Evolutionary conservation across 2,888 invertebrate species (phyloP).

Genomic region (Microctonus aethiopoides): DNA sequence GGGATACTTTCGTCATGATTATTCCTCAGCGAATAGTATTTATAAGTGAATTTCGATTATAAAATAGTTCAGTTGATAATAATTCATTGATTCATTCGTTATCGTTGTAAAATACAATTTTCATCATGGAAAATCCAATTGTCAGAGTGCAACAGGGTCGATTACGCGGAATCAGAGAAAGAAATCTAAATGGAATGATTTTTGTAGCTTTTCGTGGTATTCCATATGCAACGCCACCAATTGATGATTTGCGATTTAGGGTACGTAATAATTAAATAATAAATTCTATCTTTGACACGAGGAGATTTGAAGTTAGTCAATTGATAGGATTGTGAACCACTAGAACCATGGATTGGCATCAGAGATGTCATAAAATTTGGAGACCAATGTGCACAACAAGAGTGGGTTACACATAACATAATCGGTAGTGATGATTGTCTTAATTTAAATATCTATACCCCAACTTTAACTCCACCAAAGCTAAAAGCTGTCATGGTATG

Average conservation of each 20-base stretch:
- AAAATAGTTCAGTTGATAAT: too few species aligned
- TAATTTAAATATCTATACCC: conserved; percentile 55
- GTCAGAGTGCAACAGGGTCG: conserved; percentile 36
- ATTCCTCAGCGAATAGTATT: too few species aligned
- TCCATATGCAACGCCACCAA: conserved; percentile 47
- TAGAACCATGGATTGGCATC: conserved; percentile 50
- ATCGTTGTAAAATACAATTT: too few species aligned
- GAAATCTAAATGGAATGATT: conserved; percentile 30
- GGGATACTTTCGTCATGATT: too few species aligned
- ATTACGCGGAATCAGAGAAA: conserved; percentile 42
- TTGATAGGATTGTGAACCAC: conserved; percentile 53
- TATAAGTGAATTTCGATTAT: too few species aligned
- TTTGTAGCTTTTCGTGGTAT: conserved; percentile 46
- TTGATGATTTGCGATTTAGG: conserved; percentile 44
- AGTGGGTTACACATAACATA: conserved; percentile 9
- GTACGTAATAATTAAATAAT: conserved; percentile 41
- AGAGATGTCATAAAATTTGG: conserved; percentile 50
- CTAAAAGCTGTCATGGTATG: conserved; percentile 54
- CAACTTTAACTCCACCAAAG: not conserved
- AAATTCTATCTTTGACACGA: too few species aligned
- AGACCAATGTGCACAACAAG: conserved; percentile 41
- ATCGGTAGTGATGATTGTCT: conserved; percentile 58
- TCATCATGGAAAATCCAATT: conserved; percentile 21
- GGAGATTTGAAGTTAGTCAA: too few species aligned
- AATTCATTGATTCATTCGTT: too few species aligned